A percentile compares a stretch with the other conserved stretches of the same genome.
Conservation (phyloP, 2,113 vertebrate genomes). For the Brienomyrus brachyistius region DNA sequence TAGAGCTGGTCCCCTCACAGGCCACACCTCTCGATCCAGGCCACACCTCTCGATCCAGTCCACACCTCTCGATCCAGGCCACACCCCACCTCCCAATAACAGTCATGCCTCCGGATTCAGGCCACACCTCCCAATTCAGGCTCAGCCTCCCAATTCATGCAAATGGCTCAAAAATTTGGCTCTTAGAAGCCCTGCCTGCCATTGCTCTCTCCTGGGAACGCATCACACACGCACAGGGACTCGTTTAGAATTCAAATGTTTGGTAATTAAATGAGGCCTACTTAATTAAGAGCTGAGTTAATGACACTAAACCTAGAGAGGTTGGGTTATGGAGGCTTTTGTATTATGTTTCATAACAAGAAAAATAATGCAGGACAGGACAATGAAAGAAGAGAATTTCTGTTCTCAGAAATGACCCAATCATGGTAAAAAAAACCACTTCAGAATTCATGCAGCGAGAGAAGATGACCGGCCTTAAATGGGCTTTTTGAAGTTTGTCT, state of each 20-base stretch:
- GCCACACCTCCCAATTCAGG: neutral
- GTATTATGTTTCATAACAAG: conserved; percentile 24
- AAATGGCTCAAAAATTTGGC: neutral
- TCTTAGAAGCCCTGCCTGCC: conserved; percentile 33
- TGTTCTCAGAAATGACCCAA: neutral
- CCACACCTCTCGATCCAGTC: neutral
- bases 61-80: conserved; percentile 18
- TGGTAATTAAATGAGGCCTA: conserved; percentile 69
- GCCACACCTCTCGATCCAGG: conserved; percentile 11
- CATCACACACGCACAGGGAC: conserved; percentile 50
- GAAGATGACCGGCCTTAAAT: neutral
- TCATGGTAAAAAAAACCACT: neutral
- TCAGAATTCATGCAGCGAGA: neutral
- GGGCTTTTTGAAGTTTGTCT: neutral
- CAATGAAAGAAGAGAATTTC: neutral
- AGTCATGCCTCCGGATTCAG: neutral
- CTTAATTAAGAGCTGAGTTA: conserved; percentile 70
- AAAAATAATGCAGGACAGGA: neutral
- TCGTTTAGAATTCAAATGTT: conserved; percentile 65
- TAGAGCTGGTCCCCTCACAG: neutral
- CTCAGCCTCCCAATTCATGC: conserved; percentile 18
- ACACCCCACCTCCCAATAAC: neutral
- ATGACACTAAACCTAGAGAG: conserved; percentile 65
- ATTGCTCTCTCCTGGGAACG: conserved; percentile 59
- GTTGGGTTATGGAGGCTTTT: conserved; percentile 53